Base-by-base conservation (phyloP, 2,113 vertebrate species). In the Periophthalmodon schlosseri region DNA sequence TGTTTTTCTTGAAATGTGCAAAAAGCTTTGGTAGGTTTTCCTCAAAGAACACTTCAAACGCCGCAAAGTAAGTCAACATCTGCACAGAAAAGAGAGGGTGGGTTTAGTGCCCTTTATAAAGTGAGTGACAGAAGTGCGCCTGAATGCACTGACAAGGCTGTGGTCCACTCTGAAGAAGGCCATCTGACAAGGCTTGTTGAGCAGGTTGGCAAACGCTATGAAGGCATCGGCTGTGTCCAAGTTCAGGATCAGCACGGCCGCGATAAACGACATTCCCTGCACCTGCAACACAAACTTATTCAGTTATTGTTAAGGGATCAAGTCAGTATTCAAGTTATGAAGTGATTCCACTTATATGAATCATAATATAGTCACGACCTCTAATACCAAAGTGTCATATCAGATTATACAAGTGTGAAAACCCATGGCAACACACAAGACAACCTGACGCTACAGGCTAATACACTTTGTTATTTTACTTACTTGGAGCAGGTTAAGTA, bases 111-210 rank as follows among this genome's bases (percentile, higher is more conserved):
- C 28, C 20, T 1, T 23, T 20, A 1, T 44, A 65, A 52, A 57
- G 28, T 46, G 46, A 54, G 44, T 20, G 23, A 46, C 0, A 54
- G 8, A 68, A 56, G 52, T 10, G 20, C 2, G 58, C 23, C 1
- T 28, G 13, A 33, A 24, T 74, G 33, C 13, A 96, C 97, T 96
- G 83, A 99, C 97, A 94, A 99, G 97, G 95, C 97, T 94, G 77
- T 99, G 97, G 94, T 99, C 97, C 83, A 99, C 96, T 84, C 97
- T 95, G 90, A 97, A 99, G 93, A 99, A 99, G 0, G 97, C 97
- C 96, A 98, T 97, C 87, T 98, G 97, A 93, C 97, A 99, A 69
- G 97, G 97, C 77, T 97, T 98, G 90, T 99, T 99, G 91, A 99
- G 88, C 84, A 98, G 95, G 82, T 99, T 99, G 86, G 97, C 95